These are phyloP conservation scores for Agriopis leucophaearia DNA, from an alignment of 2,888 invertebrate genomes.

Conservation along the genomic window DNA sequence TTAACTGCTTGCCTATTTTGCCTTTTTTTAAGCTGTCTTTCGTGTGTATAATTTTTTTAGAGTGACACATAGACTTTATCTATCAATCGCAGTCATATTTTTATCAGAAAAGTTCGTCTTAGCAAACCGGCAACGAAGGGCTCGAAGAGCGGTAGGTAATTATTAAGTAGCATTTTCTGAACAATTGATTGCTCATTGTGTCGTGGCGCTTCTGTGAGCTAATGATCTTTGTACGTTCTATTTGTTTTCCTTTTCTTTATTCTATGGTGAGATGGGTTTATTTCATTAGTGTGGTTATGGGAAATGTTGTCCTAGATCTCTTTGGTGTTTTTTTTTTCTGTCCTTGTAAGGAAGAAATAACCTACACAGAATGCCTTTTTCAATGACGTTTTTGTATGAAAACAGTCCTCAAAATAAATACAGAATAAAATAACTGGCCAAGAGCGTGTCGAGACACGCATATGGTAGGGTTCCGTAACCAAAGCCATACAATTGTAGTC, in stretches of 20 bases:
- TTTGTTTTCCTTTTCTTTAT: conserved; percentile 48
- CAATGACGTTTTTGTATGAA: too few relatives aligned
- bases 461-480: too few relatives aligned
- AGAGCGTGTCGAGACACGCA: too few relatives aligned
- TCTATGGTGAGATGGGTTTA: conserved; percentile 26
- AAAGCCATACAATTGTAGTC: too few relatives aligned
- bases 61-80: too few relatives aligned
- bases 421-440: too few relatives aligned
- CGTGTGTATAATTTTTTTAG: too few relatives aligned
- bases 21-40: too few relatives aligned
- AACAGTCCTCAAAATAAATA: too few relatives aligned
- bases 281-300: conserved; percentile 18
- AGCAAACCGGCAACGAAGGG: conserved; percentile 50
- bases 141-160: conserved; percentile 52
- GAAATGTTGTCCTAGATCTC: conserved; percentile 2
- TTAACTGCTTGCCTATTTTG: too few relatives aligned
- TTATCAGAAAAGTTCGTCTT: conserved; percentile 53
- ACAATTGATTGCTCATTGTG: conserved; percentile 70
- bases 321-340: background rate
- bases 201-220: conserved; percentile 51
- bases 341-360: background rate
- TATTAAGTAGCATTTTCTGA: conserved; percentile 69
- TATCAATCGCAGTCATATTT: too few relatives aligned
- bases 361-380: background rate
- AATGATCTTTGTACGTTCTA: conserved; percentile 54